Evolutionary conservation across 1,140 invertebrate species (phyloP).

Genomic region (Eurosta solidaginis): DNA sequence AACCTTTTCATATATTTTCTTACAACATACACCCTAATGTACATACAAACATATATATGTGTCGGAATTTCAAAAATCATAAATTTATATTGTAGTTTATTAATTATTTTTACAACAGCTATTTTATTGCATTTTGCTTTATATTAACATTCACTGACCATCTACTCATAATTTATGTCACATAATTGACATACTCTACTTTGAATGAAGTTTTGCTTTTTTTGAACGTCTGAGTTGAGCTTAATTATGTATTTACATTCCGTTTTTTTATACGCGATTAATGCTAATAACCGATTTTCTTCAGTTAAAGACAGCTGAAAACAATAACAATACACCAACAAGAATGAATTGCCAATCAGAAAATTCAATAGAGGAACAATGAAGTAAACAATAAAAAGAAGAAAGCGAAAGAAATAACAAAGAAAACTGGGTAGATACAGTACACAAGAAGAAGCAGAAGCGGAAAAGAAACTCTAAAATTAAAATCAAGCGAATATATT

Average conservation of each 20-base stretch:
- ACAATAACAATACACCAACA: not conserved
- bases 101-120: not conserved
- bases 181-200: slow-evolving; percentile 13
- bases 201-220: not conserved
- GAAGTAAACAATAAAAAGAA: slow-evolving; percentile 2
- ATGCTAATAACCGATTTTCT: slow-evolving; percentile 7
- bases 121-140: not conserved
- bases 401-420: not conserved
- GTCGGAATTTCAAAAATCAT: not conserved
- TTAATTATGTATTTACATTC: not conserved
- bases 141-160: not conserved
- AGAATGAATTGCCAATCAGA: not conserved
- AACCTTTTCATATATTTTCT: too few species aligned
- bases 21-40: too few species aligned
- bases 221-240: not conserved
- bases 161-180: not conserved
- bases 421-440: not conserved
- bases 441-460: not conserved
- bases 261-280: not conserved
- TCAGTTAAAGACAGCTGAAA: not conserved
- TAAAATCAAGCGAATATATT: not conserved
- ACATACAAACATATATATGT: too few species aligned
- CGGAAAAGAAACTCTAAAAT: not conserved
- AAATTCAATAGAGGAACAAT: not conserved
- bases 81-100: not conserved